Base-by-base conservation (phyloP, 1,140 invertebrate genomes). In the Aphelinus atriplicis region DNA sequence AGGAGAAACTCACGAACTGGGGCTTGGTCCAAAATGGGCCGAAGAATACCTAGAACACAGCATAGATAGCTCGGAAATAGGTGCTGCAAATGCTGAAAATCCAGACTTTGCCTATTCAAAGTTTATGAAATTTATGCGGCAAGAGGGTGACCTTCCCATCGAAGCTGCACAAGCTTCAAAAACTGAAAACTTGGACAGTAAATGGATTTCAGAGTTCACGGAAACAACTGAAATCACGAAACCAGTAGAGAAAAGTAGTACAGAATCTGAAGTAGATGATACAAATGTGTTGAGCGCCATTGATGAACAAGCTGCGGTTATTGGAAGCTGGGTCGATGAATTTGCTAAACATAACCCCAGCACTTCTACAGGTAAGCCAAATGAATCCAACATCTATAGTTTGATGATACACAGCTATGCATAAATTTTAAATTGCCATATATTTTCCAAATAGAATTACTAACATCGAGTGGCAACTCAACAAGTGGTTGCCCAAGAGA, bases 41-140 rank as follows among this genome's bases (percentile, higher is more conserved):
- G 86, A 90, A 76, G 90, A 92, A 78, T 92, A 92, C 83, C 81
- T 92, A 57, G 90, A 91, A 71, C 86, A 89, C 46, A 87, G 85
- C 64, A 87, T 89, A 60, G 83, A 87, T 46, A 57, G 75, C 80
- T 50, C 60, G 26, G 26, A 75, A 26, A 71, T 77, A 72, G 45
- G 48, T 76, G 47, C 66, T 47, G 46, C 77, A 80, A 66, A 79
- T n/a, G 87, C 89, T 7, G 91, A 93, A 62, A 91, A 94, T 85
- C 88, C 91, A 79, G 92, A 94, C 79, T 89, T 93, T 78, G 91
- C 90, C 7, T 93, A 94, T 81, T 94, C 93, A 72, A 90, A 95
- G 89, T 96, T 95, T 84, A 94, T 95, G 92, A 93, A 93, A 84
- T 96, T 95, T 86, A 95, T 96, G 91, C 91, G 92, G 80, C 91